Percentiles rank a stretch among this genome's conserved stretches.
These are phyloP conservation scores for Varanus salvator DNA, from an alignment of 2,113 vertebrate genomes.

Conservation along the genomic window DNA sequence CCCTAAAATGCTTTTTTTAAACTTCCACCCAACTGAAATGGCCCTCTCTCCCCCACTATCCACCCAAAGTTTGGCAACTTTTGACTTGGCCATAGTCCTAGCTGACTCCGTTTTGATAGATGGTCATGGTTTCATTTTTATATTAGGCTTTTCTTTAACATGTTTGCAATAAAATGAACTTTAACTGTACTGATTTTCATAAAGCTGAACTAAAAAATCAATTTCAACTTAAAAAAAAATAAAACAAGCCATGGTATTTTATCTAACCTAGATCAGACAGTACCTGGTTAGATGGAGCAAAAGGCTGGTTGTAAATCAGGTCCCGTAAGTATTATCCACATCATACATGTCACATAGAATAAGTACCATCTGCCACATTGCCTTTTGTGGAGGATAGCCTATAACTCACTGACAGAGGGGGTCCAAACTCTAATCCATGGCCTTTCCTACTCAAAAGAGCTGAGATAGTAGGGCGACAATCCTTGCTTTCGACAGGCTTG, in stretches of 20 bases:
- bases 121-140: neutral
- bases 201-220: neutral
- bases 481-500: neutral
- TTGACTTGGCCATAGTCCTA: neutral
- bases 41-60: neutral
- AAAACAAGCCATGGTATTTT: neutral
- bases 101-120: neutral
- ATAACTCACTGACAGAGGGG: neutral
- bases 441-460: neutral
- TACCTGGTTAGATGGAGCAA: neutral
- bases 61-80: neutral
- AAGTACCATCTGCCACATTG: neutral
- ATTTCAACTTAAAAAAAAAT: neutral
- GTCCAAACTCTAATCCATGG: neutral
- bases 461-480: neutral
- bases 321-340: neutral
- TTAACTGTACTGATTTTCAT: neutral
- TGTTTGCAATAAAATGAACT: neutral
- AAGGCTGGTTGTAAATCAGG: neutral
- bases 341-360: neutral
- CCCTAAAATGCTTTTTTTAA: too few relatives aligned
- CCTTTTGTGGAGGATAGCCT: neutral
- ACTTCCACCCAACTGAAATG: neutral
- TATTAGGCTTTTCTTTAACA: neutral
- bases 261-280: neutral